A percentile compares a stretch with the other conserved stretches of the same genome.
Conservation (phyloP, 2,888 invertebrate species). For the Melanostoma scalare region DNA sequence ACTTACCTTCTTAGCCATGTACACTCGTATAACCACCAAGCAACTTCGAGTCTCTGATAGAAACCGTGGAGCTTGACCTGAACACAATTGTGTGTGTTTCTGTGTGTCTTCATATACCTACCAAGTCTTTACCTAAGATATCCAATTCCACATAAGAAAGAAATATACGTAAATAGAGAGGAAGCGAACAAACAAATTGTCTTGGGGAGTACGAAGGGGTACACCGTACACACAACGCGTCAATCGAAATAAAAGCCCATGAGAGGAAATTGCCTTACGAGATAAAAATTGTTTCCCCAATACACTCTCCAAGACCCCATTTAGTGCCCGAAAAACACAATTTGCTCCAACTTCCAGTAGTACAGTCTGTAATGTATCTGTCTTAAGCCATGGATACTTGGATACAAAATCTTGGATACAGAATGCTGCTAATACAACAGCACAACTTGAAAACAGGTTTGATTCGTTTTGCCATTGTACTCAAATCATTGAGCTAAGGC, state of each 20-base stretch:
- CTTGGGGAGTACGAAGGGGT: constrained; percentile 47
- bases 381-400: constrained; percentile 45
- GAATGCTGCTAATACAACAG: constrained; percentile 57
- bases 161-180: constrained; percentile 60
- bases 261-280: constrained; percentile 62
- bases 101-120: constrained; percentile 23
- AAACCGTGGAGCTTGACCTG: constrained; percentile 67
- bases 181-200: constrained; percentile 55
- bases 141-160: constrained; percentile 39
- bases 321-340: constrained; percentile 30
- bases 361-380: constrained; percentile 56
- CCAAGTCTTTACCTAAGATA: constrained; percentile 9
- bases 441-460: constrained; percentile 52
- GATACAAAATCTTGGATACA: constrained; percentile 42
- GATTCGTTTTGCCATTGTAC: constrained; percentile 31
- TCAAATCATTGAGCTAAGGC: constrained; percentile 48
- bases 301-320: constrained; percentile 60
- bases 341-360: constrained; percentile 52
- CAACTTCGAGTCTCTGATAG: constrained; percentile 68
- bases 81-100: constrained; percentile 52
- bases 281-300: constrained; percentile 60
- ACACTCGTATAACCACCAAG: background rate
- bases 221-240: background rate
- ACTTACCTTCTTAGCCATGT: constrained; percentile 31
- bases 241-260: constrained; percentile 45